Percentiles rank a stretch among this genome's conserved stretches.
Evolutionary conservation across 2,888 invertebrate genomes (phyloP).

Genomic region (Catocala nupta): DNA sequence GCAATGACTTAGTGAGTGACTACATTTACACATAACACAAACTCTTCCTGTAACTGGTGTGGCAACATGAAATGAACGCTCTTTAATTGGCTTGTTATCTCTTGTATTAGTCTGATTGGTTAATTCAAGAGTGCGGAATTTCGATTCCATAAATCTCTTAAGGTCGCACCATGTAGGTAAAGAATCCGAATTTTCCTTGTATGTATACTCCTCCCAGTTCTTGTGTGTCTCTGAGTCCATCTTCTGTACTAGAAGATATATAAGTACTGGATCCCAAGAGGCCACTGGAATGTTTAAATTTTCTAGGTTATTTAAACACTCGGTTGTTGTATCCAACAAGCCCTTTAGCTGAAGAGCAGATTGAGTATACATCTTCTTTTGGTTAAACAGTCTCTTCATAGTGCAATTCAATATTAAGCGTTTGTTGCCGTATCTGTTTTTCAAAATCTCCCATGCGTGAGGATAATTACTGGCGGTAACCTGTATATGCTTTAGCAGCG

Average conservation of each 20-base stretch:
- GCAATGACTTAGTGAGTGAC: slow-evolving; percentile 43
- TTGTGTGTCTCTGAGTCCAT: slow-evolving; percentile 42
- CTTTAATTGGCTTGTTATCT: slow-evolving; percentile 3
- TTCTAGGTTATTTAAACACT: slow-evolving; percentile 5
- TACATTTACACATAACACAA: slow-evolving; percentile 35
- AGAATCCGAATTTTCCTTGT: slow-evolving; percentile 3
- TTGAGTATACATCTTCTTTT: slow-evolving; percentile 11
- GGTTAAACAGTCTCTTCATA: slow-evolving; percentile 8
- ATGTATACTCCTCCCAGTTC: slow-evolving; percentile 36
- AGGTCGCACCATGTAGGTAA: slow-evolving; percentile 2
- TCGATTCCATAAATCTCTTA: slow-evolving; percentile 15
- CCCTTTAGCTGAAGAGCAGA: slow-evolving; percentile 13
- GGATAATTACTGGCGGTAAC: slow-evolving; percentile 12
- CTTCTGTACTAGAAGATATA: slow-evolving; percentile 21
- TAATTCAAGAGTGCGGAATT: slow-evolving; percentile 21
- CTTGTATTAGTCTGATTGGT: not conserved
- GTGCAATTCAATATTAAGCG: slow-evolving; percentile 11
- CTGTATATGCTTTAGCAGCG: slow-evolving; percentile 12
- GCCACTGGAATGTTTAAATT: slow-evolving; percentile 11
- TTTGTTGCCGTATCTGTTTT: slow-evolving; percentile 12
- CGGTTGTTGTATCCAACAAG: slow-evolving; percentile 16
- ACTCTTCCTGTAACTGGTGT: slow-evolving; percentile 3
- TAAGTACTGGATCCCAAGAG: slow-evolving; percentile 33
- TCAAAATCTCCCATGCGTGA: slow-evolving; percentile 12
- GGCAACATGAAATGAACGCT: slow-evolving; percentile 18